Evolutionary conservation across 2,797 vertebrate genomes (phyloP), one percentile per base, ranked within the genome.

Genomic region (Melanotaenia boesemani): DNA sequence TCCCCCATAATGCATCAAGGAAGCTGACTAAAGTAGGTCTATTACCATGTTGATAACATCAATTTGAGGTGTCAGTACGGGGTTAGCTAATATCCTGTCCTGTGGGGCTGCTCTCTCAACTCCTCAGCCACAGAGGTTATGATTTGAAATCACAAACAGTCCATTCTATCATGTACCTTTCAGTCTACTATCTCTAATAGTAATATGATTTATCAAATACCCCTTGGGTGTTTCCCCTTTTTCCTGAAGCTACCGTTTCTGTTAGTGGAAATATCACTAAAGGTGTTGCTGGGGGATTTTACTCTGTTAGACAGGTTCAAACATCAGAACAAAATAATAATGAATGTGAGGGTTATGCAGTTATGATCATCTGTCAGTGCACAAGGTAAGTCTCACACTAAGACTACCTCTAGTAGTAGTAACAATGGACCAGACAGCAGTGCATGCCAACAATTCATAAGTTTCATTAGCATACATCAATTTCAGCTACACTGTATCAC

Each of bases 31-130:
- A 92, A 89, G 85, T 82, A 83, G 81, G 83, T 88, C 84, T 88
- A 93, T 90, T 91, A 92, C 85, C 74, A 81, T 84, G 80, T 76
- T 91, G 89, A 91, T 93, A 86, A 86, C 87, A 89, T 92, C 80
- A 90, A 87, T 92, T 92, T 90, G 61, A 82, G 82, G 80, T 89
- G 92, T 93, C 91, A 91, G 70, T 24, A 58, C 13, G 63, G 76
- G 76, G 76, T 84, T 83, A 88, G 85, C 72, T 86, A 88, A 90
- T 87, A 89, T 79, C 50, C 46, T 5, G 74, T 50, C 74, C 80
- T 32, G 77, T 64, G 58, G 82, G 70, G 72, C 81, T 74, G 63
- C 72, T 78, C 57, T 64, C 62, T 69, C 28, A 24, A 74, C 81
- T 80, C 58, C 77, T 63, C 75, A 71, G 76, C 87, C 62, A 74